Conservation (phyloP, 2,797 vertebrate genomes). For the Cryptoprocta ferox region DNA sequence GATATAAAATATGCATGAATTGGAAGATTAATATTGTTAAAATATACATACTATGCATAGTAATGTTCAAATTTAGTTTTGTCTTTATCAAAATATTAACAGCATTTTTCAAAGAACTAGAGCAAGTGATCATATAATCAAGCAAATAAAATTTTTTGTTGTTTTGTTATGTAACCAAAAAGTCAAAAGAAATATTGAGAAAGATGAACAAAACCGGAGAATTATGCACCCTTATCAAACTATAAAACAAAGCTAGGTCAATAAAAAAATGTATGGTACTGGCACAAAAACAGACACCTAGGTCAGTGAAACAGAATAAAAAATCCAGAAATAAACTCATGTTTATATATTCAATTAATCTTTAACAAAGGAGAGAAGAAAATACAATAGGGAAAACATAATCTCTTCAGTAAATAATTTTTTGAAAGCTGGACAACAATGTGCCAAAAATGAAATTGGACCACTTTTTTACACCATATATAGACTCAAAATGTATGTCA, state of each 20-base stretch:
- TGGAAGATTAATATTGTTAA: not conserved
- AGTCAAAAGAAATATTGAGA: not conserved
- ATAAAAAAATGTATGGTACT: not conserved
- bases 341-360: not conserved
- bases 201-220: not conserved
- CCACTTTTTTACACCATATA: too few relatives aligned
- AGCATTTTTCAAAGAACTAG: not conserved
- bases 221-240: not conserved
- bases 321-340: not conserved
- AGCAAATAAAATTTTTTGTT: not conserved
- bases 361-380: not conserved
- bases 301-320: not conserved
- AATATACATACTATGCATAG: not conserved
- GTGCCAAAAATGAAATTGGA: too few relatives aligned
- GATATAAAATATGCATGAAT: not conserved
- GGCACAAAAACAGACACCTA: not conserved
- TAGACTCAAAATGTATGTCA: not conserved
- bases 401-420: not conserved
- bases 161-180: not conserved
- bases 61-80: not conserved
- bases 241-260: not conserved
- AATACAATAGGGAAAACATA: not conserved
- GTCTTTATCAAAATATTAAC: not conserved
- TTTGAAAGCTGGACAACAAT: not conserved
- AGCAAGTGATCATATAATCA: not conserved